A percentile compares a stretch with the other conserved stretches of the same genome.
Evolutionary conservation across 2,888 invertebrate species (phyloP).

Genomic region (Muscina levida): DNA sequence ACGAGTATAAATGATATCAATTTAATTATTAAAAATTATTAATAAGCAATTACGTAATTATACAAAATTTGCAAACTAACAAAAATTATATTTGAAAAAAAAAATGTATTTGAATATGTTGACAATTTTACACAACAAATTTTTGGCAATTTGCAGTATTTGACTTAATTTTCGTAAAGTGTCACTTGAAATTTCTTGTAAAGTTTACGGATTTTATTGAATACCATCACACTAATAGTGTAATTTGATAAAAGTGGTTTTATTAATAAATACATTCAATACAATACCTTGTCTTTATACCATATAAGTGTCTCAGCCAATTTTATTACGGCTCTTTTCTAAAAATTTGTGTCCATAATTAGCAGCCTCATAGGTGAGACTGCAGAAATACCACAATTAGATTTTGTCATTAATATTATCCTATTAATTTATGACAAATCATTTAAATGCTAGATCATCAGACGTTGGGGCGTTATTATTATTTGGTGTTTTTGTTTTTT

Average conservation of each 20-base stretch:
- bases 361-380: neutral
- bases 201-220: neutral
- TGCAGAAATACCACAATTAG: neutral
- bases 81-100: too few relatives aligned
- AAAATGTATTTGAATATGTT: too few relatives aligned
- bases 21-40: too few relatives aligned
- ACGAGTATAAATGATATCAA: too few relatives aligned
- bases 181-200: too few relatives aligned
- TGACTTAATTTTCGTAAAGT: too few relatives aligned
- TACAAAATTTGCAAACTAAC: too few relatives aligned
- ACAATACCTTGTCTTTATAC: neutral
- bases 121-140: too few relatives aligned
- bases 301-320: slow-evolving; percentile 1
- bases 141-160: too few relatives aligned
- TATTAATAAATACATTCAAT: slow-evolving; percentile 31
- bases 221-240: neutral
- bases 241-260: neutral
- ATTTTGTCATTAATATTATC: too few relatives aligned
- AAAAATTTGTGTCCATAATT: neutral
- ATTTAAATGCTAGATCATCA: slow-evolving; percentile 39
- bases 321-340: neutral
- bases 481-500: slow-evolving; percentile 11
- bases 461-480: neutral
- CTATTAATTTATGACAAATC: slow-evolving; percentile 51
- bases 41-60: too few relatives aligned